phyloP scores from a whole-genome alignment of 2,888 invertebrate genomes.

The Liopterus haemorrhoidalis region DNA sequence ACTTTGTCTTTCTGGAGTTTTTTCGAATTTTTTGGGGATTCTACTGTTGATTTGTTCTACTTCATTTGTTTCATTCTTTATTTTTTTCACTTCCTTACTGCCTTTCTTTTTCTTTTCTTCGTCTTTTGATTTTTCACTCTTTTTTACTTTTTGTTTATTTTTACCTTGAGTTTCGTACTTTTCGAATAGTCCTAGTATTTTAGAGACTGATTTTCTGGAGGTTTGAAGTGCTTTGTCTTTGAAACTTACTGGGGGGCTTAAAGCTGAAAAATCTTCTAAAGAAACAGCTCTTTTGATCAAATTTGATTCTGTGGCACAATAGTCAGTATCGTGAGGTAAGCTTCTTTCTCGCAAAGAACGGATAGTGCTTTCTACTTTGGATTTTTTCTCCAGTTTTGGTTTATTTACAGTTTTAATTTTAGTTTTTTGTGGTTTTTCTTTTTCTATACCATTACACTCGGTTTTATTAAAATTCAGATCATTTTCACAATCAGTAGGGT shows the following conservation, averaged over 20 bases:
- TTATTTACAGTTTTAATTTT: slow-evolving; percentile 32
- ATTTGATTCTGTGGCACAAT: slow-evolving; percentile 56
- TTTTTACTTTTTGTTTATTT: slow-evolving; percentile 35
- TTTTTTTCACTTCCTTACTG: slow-evolving; percentile 26
- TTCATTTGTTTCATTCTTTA: slow-evolving; percentile 35
- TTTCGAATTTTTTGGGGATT: too few species aligned
- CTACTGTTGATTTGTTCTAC: too few species aligned
- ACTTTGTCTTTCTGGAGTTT: slow-evolving; percentile 42
- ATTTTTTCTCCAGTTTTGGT: slow-evolving; percentile 41
- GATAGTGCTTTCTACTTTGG: slow-evolving; percentile 51
- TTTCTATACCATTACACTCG: slow-evolving; percentile 43
- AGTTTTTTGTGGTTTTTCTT: slow-evolving; percentile 43
- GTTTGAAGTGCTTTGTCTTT: slow-evolving; percentile 48
- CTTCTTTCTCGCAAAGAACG: slow-evolving; percentile 62
- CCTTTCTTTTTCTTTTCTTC: slow-evolving; percentile 36
- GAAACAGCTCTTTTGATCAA: slow-evolving; percentile 67
- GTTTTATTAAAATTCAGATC: slow-evolving; percentile 39
- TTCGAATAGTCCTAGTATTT: slow-evolving; percentile 70
- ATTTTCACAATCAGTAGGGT: slow-evolving; percentile 46
- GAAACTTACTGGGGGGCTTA: slow-evolving; percentile 39
- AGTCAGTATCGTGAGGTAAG: slow-evolving; percentile 51
- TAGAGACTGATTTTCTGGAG: slow-evolving; percentile 63
- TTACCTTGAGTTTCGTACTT: slow-evolving; percentile 57
- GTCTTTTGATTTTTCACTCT: slow-evolving; percentile 36
- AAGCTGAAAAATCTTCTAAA: slow-evolving; percentile 58